Evolutionary conservation across 35 echinoderm and acorn worm genomes (phyloP).

Genomic region (Stichopus chloronotus): DNA sequence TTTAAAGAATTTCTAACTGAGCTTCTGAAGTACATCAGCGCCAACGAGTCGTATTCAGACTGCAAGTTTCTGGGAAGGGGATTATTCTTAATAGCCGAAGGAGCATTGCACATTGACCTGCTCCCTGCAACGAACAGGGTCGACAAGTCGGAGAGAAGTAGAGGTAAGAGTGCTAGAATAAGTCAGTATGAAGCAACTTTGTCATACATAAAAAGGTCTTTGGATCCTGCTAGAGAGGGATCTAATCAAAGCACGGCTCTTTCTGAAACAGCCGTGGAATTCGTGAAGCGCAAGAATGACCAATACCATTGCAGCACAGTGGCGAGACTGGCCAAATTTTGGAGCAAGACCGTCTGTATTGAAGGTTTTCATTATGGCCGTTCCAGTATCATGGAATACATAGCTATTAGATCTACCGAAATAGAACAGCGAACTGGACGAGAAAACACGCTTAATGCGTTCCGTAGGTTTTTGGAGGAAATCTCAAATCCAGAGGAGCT

Average conservation of each 20-base stretch:
- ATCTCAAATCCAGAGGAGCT: constrained; percentile 2
- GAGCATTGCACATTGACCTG: background rate
- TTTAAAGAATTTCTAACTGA: background rate
- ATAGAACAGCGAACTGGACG: background rate
- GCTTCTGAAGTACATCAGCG: background rate
- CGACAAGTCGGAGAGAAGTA: background rate
- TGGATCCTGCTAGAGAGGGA: background rate
- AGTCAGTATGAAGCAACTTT: constrained; percentile 15
- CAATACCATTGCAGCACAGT: background rate
- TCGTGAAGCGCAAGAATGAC: constrained; percentile 30
- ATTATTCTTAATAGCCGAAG: background rate
- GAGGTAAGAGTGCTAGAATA: background rate
- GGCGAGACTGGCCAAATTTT: constrained; percentile 41
- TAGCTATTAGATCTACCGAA: constrained; percentile 13
- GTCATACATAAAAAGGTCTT: background rate
- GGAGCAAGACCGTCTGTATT: constrained; percentile 48
- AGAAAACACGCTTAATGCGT: background rate
- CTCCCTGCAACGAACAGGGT: background rate
- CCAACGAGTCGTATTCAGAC: background rate
- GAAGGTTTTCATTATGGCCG: constrained; percentile 26
- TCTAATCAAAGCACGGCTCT: constrained; percentile 38
- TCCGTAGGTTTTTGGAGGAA: background rate
- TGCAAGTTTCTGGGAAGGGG: background rate
- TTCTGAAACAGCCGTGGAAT: constrained; percentile 44
- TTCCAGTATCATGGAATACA: constrained; percentile 44